phyloP scores from a whole-genome alignment of 2,888 invertebrate species.

The Xanthia togata region DNA sequence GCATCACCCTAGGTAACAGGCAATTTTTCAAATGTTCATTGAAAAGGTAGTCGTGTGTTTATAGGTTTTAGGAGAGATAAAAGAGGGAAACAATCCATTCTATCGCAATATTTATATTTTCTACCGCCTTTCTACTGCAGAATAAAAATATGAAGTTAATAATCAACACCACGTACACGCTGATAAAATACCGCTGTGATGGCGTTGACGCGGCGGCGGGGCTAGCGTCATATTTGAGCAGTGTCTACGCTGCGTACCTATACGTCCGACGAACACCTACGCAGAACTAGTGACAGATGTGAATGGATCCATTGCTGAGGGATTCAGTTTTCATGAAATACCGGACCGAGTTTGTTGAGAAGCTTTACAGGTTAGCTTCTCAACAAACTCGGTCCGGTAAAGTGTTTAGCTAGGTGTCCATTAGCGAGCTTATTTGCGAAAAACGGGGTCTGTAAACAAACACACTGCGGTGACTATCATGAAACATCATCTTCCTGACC shows the following conservation, averaged over 20 bases:
- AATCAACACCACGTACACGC: too few species aligned
- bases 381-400: not conserved
- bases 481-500: not conserved
- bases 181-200: not conserved
- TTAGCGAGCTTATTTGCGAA: not conserved
- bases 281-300: too few species aligned
- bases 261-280: too few species aligned
- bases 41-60: not conserved
- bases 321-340: not conserved
- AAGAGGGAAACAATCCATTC: too few species aligned
- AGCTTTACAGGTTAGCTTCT: too few species aligned
- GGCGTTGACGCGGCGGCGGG: not conserved
- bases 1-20: not conserved
- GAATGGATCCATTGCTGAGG: not conserved
- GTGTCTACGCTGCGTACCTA: too few species aligned
- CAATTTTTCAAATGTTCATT: not conserved
- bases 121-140: not conserved
- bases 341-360: too few species aligned
- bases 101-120: not conserved
- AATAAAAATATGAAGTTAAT: not conserved
- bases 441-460: not conserved
- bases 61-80: not conserved
- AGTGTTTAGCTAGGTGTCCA: not conserved
- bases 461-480: not conserved
- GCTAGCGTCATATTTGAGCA: too few species aligned